phyloP scores from a whole-genome alignment of 2,888 invertebrate genomes.

The Flexamia atlantica region DNA sequence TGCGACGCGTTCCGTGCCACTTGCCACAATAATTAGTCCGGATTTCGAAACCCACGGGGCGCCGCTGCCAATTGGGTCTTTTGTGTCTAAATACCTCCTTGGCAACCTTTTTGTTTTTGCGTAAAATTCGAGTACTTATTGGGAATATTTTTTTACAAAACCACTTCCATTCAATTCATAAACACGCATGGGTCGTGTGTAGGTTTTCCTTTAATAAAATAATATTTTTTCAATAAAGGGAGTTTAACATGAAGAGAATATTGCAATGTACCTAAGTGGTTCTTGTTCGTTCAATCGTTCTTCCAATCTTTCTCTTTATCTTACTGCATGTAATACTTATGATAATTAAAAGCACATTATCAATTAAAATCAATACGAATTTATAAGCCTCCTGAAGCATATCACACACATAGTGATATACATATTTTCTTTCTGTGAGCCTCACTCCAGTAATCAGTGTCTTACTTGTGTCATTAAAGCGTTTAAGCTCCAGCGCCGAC shows the following conservation, averaged over 20 bases:
- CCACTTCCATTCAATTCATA: constrained; percentile 13
- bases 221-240: no score
- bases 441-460: constrained; percentile 1
- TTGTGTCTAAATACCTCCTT: constrained; percentile 47
- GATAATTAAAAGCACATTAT: no score
- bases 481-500: constrained; percentile 4
- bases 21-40: constrained; percentile 47
- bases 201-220: no score
- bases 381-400: no score
- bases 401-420: no score
- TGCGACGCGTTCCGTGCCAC: not conserved
- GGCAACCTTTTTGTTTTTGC: not conserved
- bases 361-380: no score
- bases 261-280: no score
- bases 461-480: constrained; percentile 32
- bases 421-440: no score
- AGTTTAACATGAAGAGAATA: no score
- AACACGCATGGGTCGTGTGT: constrained; percentile 34
- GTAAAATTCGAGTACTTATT: not conserved
- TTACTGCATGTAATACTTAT: no score
- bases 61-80: constrained; percentile 20
- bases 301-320: no score
- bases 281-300: no score
- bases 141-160: not conserved
- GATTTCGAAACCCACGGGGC: constrained; percentile 37